A percentile compares a stretch with the other conserved stretches of the same genome.
phyloP scores from a whole-genome alignment of 2,888 invertebrate genomes.

The Priapulus caudatus region DNA sequence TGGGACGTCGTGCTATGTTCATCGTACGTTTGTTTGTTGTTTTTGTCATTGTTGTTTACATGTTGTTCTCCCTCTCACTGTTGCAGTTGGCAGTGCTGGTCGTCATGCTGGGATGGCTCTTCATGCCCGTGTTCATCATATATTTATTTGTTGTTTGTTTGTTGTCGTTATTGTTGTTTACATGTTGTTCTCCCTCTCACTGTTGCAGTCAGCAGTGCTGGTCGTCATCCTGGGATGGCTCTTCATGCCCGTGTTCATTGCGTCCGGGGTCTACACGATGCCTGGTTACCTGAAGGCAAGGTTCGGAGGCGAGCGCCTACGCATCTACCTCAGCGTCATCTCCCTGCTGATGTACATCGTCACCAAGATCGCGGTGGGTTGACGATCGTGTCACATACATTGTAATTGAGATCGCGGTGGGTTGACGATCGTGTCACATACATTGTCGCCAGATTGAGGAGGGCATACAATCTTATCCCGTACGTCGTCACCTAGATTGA shows the following conservation, averaged over 20 bases:
- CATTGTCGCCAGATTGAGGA: too few species aligned
- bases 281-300: slow-evolving; percentile 44
- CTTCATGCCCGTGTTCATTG: slow-evolving; percentile 39
- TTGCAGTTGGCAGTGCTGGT: too few species aligned
- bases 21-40: too few species aligned
- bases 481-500: slow-evolving; percentile 46
- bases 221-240: slow-evolving; percentile 40
- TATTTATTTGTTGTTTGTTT: too few species aligned
- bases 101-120: too few species aligned
- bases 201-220: slow-evolving; percentile 37
- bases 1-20: too few species aligned
- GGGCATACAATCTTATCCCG: too few species aligned
- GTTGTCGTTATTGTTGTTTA: too few species aligned
- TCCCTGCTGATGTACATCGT: slow-evolving; percentile 44
- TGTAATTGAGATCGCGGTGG: slow-evolving; percentile 46
- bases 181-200: too few species aligned
- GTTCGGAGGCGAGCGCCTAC: slow-evolving; percentile 45
- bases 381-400: slow-evolving; percentile 39
- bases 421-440: slow-evolving; percentile 36
- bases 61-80: too few species aligned
- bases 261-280: slow-evolving; percentile 42
- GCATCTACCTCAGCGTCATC: slow-evolving; percentile 44
- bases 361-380: slow-evolving; percentile 44
- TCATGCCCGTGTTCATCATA: too few species aligned
- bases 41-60: too few species aligned